Conservation (phyloP, 2,797 vertebrate species). For the Lophius americanus region DNA sequence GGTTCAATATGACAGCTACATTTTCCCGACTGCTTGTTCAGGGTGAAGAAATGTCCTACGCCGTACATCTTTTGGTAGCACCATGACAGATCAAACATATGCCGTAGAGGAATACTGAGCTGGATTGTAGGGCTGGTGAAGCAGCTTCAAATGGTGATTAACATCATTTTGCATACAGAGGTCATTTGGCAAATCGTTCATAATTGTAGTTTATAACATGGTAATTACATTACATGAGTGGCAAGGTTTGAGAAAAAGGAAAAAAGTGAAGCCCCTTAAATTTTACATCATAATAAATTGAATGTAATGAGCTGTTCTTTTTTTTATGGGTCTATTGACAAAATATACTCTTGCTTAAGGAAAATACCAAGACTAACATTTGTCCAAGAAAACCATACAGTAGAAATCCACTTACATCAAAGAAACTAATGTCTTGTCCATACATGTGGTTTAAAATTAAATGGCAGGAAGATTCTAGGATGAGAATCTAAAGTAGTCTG, state of each 20-base stretch:
- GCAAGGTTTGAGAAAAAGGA: too few species aligned
- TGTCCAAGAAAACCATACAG: neutral
- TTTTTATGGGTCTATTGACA: too few species aligned
- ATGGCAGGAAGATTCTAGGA: neutral
- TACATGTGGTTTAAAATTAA: neutral
- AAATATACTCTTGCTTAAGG: neutral
- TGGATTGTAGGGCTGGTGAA: constrained; percentile 29
- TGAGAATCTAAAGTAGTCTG: too few species aligned
- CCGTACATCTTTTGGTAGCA: constrained; percentile 32
- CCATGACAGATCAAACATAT: constrained; percentile 51
- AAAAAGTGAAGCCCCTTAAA: too few species aligned
- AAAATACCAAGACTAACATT: neutral
- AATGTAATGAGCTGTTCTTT: too few species aligned
- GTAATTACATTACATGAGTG: neutral
- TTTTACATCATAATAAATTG: too few species aligned
- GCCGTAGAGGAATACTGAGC: constrained; percentile 37
- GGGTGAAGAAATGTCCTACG: constrained; percentile 62
- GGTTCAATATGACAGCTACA: constrained; percentile 82
- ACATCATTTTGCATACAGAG: neutral
- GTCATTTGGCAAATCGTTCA: neutral
- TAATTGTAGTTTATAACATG: constrained; percentile 4
- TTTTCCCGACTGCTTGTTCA: constrained; percentile 61
- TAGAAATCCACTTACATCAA: neutral
- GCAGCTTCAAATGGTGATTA: constrained; percentile 21
- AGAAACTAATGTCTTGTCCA: neutral